Evolutionary conservation across 2,797 vertebrate genomes (phyloP).

Genomic region (Myotis planiceps): DNA sequence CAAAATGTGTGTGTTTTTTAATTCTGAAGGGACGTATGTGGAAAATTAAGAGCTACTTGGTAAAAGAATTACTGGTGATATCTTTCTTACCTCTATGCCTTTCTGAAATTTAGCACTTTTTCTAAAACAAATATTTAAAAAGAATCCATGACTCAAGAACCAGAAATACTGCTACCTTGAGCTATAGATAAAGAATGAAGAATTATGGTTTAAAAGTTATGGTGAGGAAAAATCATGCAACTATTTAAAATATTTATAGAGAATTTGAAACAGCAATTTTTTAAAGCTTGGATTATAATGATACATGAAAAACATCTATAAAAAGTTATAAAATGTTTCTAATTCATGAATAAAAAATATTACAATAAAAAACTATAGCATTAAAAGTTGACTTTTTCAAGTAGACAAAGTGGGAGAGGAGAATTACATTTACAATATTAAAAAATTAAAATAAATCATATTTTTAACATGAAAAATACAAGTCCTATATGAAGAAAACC

Average conservation of each 20-base stretch:
- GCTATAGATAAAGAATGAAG: constrained; percentile 1
- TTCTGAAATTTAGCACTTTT: background rate
- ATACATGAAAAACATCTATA: background rate
- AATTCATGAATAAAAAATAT: background rate
- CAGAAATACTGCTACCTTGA: background rate
- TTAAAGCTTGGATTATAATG: background rate
- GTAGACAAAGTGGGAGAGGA: background rate
- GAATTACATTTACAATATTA: background rate
- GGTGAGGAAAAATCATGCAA: background rate
- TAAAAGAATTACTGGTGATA: background rate
- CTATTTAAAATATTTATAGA: background rate
- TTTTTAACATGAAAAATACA: constrained; percentile 1
- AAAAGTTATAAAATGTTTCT: background rate
- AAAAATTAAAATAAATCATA: constrained; percentile 4
- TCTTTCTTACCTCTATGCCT: background rate
- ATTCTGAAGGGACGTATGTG: background rate
- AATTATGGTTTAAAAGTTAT: background rate
- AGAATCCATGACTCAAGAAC: background rate
- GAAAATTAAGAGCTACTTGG: background rate
- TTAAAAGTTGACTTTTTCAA: constrained; percentile 23
- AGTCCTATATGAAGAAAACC: background rate
- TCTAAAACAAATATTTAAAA: constrained; percentile 19
- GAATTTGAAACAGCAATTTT: background rate
- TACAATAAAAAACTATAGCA: background rate
- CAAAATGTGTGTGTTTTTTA: no score